Evolutionary conservation across 1,140 invertebrate species (phyloP).

Genomic region (Zaprionus vittiger): DNA sequence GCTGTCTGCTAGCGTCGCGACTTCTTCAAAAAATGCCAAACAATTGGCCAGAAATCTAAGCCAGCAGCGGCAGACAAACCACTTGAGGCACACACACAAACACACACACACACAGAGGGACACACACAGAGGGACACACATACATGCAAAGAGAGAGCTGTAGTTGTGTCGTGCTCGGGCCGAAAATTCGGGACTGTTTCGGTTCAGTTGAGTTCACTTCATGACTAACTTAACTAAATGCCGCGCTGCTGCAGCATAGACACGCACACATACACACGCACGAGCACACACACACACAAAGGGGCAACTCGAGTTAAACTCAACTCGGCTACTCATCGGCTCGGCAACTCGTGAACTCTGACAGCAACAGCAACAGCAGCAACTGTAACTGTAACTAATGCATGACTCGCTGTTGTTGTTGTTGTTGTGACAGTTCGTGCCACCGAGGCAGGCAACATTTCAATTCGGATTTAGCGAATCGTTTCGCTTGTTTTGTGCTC

Average conservation of each 20-base stretch:
- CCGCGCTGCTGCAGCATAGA: conserved; percentile 61
- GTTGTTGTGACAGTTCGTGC: conserved; percentile 17
- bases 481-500: conserved; percentile 29
- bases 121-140: conserved; percentile 13
- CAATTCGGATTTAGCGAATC: conserved; percentile 66
- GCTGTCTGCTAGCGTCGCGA: conserved; percentile 52
- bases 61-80: conserved; percentile 65
- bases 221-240: conserved; percentile 83
- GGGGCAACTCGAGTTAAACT: conserved; percentile 39
- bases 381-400: conserved; percentile 42
- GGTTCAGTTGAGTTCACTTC: conserved; percentile 81
- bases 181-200: conserved; percentile 74
- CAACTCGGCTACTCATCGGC: conserved; percentile 67
- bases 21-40: conserved; percentile 67
- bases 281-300: conserved; percentile 6
- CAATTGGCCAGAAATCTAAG: conserved; percentile 73
- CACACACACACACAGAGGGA: conserved; percentile 22
- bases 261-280: conserved; percentile 25
- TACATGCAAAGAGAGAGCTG: conserved; percentile 22
- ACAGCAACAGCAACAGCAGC: conserved; percentile 20
- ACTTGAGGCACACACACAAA: conserved; percentile 67
- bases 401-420: conserved; percentile 25
- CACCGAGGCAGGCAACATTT: conserved; percentile 69
- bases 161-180: conserved; percentile 53
- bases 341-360: conserved; percentile 65